phyloP scores from a whole-genome alignment of 2,797 vertebrate genomes.

The Brotula barbata region DNA sequence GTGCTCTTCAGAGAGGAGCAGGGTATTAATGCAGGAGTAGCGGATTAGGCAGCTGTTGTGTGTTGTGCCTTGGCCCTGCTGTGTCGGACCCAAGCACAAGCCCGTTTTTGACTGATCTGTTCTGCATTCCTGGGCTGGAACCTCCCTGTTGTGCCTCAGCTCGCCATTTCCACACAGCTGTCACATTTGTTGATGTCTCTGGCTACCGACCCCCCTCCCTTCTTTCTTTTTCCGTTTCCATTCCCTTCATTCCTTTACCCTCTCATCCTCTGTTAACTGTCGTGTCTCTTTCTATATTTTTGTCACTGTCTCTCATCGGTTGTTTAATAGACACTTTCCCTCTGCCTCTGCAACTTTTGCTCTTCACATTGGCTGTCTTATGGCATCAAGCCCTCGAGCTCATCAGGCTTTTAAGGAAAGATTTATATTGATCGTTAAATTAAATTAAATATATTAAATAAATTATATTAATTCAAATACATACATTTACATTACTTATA shows the following conservation, averaged over 20 bases:
- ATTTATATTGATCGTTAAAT: no score
- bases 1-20: conserved; percentile 25
- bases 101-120: conserved; percentile 69
- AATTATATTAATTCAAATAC: no score
- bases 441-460: no score
- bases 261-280: neutral
- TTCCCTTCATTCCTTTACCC: neutral
- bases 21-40: conserved; percentile 43
- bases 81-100: conserved; percentile 51
- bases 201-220: conserved; percentile 21
- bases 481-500: no score
- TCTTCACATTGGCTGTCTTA: conserved; percentile 54
- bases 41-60: conserved; percentile 71
- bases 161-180: conserved; percentile 74
- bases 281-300: neutral
- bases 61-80: conserved; percentile 44
- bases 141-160: conserved; percentile 65
- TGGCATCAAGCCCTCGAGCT: no score
- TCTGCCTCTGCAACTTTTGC: conserved; percentile 35
- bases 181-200: conserved; percentile 70
- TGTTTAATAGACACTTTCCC: conserved; percentile 1
- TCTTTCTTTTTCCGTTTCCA: conserved; percentile 28
- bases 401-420: no score
- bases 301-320: conserved; percentile 1
- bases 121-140: conserved; percentile 77